Base-by-base conservation (phyloP, 2,113 vertebrate genomes). In the Pongo pygmaeus region DNA sequence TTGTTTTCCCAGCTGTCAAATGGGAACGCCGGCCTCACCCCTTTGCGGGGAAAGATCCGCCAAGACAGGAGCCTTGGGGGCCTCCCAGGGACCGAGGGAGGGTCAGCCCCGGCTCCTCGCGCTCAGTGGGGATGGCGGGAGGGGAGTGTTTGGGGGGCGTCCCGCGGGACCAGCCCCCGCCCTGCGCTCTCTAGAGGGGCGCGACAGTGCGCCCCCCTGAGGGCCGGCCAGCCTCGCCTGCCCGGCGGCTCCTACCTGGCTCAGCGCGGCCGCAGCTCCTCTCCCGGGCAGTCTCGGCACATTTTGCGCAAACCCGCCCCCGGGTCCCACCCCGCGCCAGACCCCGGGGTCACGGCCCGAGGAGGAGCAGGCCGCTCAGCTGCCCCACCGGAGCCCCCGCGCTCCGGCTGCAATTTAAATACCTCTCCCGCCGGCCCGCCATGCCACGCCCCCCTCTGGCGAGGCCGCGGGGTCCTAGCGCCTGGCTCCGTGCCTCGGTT, bases 401-500 rank as follows among this genome's bases (percentile, higher is more conserved):
- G 80, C 87, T 81, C 92, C 93, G 98, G 97, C 97, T 98, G 96
- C 96, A 75, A 97, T 98, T 98, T 98, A 98, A 89, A 94, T 91
- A 93, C 91, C 96, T 72, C 93, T 94, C 93, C 94, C 91, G 97
- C 11, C 27, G 78, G 84, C 96, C 96, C 93, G 93, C 83, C 95
- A 92, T 91, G 67, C 96, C 96, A 91, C 97, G 95, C 97, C 97
- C 97, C 74, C 96, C 89, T 75, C 50, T 0, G 0, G 88, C 80
- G 96, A 95, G 6, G 67, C 96, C 46, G 96, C 98, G 96, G 97
- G 98, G 98, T 98, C 98, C 98, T 96, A 98, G 97, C 89, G 98
- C 93, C 97, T 57, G 32, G 38, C 70, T 38, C 52, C n/a, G 57
- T 78, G 81, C 48, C 91, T 74, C 83, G 43, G 61, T 74, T 90